phyloP scores from a whole-genome alignment of 2,113 vertebrate species.

The Aviceda subcristata region DNA sequence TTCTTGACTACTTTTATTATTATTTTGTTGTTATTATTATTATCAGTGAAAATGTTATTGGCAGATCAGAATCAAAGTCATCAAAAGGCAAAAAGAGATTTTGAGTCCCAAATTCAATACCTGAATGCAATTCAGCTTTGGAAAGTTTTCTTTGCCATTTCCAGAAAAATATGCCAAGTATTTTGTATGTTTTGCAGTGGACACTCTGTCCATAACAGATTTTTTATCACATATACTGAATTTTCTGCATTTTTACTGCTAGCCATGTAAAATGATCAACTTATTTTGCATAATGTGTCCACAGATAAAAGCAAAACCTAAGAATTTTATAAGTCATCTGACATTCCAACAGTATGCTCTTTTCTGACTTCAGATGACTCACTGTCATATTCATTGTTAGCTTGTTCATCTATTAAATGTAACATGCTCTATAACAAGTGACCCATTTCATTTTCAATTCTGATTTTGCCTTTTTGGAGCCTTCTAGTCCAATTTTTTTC shows the following conservation, averaged over 20 bases:
- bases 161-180: background rate
- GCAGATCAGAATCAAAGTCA: background rate
- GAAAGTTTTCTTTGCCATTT: background rate
- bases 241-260: background rate
- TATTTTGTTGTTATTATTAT: background rate
- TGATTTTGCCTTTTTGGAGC: background rate
- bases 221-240: background rate
- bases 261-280: background rate
- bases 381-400: constrained; percentile 45
- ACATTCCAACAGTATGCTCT: background rate
- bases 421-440: background rate
- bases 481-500: background rate
- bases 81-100: background rate
- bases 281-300: background rate
- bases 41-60: background rate
- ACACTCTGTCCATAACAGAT: background rate
- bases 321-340: constrained; percentile 37
- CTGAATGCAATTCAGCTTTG: background rate
- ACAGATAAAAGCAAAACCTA: constrained; percentile 40
- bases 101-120: background rate
- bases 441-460: constrained; percentile 28
- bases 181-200: background rate
- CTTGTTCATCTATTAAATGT: constrained; percentile 30
- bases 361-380: constrained; percentile 41
- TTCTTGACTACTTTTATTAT: background rate